Percentiles rank a stretch among this genome's conserved stretches.
Evolutionary conservation across 2,113 vertebrate species (phyloP).

Genomic region (Serinus canaria): DNA sequence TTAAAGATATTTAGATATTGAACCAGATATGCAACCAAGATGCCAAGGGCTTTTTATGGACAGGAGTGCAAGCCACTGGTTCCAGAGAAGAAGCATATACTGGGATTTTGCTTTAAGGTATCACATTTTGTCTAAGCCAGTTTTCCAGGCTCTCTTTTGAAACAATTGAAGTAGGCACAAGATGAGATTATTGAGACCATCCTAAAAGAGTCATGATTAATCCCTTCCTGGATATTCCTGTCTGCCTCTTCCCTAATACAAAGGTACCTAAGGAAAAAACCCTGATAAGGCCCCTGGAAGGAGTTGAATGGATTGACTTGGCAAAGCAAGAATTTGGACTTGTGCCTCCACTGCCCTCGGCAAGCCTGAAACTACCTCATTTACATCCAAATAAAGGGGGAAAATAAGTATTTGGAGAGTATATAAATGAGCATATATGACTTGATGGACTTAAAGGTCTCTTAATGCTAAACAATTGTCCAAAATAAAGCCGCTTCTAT

Average conservation of each 20-base stretch:
- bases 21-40: neutral
- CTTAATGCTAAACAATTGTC: neutral
- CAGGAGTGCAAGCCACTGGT: neutral
- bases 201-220: neutral
- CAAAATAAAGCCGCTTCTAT: neutral
- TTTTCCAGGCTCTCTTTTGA: neutral
- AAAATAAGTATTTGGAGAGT: neutral
- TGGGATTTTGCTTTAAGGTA: neutral
- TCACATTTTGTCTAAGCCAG: neutral
- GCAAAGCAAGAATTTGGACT: neutral
- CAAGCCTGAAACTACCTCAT: neutral
- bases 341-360: fast-evolving
- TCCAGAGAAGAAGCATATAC: neutral
- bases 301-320: neutral
- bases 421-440: fast-evolving
- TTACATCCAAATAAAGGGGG: neutral
- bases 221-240: neutral
- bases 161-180: neutral
- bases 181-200: neutral
- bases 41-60: neutral
- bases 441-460: neutral
- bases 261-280: neutral
- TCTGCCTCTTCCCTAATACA: neutral
- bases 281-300: neutral
- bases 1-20: neutral